Percentiles rank a stretch among this genome's conserved stretches.
phyloP scores from a whole-genome alignment of 2,797 vertebrate species.

The Stomatorhinus walkeri region DNA sequence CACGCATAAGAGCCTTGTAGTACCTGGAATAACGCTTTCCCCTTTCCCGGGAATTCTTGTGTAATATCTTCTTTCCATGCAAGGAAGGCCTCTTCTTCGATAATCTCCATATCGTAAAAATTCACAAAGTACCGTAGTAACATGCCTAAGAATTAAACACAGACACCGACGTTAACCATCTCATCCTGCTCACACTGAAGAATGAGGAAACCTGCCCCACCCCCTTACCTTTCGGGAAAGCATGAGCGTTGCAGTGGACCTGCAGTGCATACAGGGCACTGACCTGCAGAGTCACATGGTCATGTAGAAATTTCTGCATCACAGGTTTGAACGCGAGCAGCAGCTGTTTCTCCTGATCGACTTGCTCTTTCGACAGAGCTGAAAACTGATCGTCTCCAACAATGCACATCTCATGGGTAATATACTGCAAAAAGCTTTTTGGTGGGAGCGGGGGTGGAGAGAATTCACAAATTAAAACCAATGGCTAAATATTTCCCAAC shows the following conservation, averaged over 20 bases:
- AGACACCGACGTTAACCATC: neutral
- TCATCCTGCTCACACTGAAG: neutral
- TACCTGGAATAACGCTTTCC: constrained; percentile 99
- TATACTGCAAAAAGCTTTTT: constrained; percentile 91
- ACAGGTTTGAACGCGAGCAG: constrained; percentile 95
- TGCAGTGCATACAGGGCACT: constrained; percentile 94
- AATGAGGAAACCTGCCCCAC: neutral
- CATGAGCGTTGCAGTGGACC: constrained; percentile 89
- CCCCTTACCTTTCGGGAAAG: constrained; percentile 84
- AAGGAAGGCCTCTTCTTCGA: constrained; percentile 98
- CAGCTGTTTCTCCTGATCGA: constrained; percentile 90
- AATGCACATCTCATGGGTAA: constrained; percentile 84
- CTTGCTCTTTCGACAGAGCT: constrained; percentile 84
- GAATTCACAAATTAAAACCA: neutral
- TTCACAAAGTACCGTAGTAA: constrained; percentile 96
- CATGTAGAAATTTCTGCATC: constrained; percentile 98
- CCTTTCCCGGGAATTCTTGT: constrained; percentile 98
- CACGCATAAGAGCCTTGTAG: neutral
- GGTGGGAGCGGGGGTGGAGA: neutral
- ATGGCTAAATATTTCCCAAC: constrained; percentile 64
- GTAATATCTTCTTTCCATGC: constrained; percentile 99
- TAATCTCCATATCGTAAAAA: constrained; percentile 98
- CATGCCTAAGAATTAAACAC: constrained; percentile 70
- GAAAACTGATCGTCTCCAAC: constrained; percentile 78
- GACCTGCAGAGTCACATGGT: constrained; percentile 93